phyloP scores from a whole-genome alignment of 2,888 invertebrate species.

The Eupithecia abbreviata region DNA sequence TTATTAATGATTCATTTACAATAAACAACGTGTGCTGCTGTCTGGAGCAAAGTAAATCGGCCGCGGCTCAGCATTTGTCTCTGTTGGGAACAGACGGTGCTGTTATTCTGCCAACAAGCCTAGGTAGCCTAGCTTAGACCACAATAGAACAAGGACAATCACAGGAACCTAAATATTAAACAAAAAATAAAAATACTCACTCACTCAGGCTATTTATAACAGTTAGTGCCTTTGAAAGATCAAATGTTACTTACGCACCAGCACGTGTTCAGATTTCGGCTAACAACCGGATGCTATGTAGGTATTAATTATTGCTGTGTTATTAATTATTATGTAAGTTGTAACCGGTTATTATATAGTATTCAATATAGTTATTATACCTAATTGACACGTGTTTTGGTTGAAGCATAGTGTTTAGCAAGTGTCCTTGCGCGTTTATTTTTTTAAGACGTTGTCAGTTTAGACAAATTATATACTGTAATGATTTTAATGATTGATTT shows the following conservation, averaged over 20 bases:
- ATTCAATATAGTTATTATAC: not conserved
- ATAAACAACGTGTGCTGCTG: too few relatives aligned
- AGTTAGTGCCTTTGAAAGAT: not conserved
- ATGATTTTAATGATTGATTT: not conserved
- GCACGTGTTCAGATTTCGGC: not conserved
- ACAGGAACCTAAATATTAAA: not conserved
- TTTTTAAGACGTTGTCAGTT: not conserved
- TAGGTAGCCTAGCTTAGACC: too few relatives aligned
- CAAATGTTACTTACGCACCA: not conserved
- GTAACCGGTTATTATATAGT: not conserved
- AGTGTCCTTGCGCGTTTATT: not conserved
- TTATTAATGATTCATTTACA: too few relatives aligned
- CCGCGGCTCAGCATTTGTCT: too few relatives aligned
- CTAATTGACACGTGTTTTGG: conserved; percentile 17
- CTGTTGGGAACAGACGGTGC: not conserved
- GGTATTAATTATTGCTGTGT: not conserved
- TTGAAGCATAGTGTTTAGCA: not conserved
- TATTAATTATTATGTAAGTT: not conserved
- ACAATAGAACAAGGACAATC: not conserved
- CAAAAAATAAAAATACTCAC: not conserved
- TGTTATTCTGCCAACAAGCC: not conserved
- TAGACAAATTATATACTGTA: not conserved
- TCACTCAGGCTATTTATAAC: not conserved
- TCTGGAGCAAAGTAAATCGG: too few relatives aligned
- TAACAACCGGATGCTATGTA: not conserved